Evolutionary conservation across 2,888 invertebrate species (phyloP), one percentile per base, ranked within the genome.

Genomic region (Pandemis corylana): DNA sequence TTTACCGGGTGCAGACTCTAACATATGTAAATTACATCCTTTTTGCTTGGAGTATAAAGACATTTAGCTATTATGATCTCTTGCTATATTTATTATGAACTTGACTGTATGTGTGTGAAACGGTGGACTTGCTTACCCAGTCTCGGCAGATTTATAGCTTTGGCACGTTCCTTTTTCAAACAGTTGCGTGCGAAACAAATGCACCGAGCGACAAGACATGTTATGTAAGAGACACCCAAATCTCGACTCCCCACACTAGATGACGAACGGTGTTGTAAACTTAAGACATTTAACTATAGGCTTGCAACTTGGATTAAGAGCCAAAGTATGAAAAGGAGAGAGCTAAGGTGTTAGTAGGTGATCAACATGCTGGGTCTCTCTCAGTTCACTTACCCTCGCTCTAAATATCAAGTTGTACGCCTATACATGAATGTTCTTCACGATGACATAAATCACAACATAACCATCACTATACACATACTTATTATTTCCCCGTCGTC

Each of bases 141-240:
- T 51, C 51, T 51, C n/a, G n/a, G 51, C n/a, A 13, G 51, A 51
- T n/a, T 13, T n/a, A 51, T 13, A n/a, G n/a, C 51, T 51, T 51
- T 51, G 6, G 7, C 5, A n/a, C n/a, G n/a, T 51, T 13, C n/a
- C 13, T 51, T 51, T 46, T 51, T 13, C 13, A 51, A 51, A 56
- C 56, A 56, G 56, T 56, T 56, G 56, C 51, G 51, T 51, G 51
- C 51, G 6, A n/a, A n/a, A 51, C 51, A 51, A 51, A 51, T 51
- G 51, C 51, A 51, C 51, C 5, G 51, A n/a, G 51, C 49, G 49
- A 51, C 51, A 51, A 51, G 13, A 51, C 51, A 51, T 51, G 51
- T 51, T 51, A 51, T 20, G 15, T 9, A 56, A 7, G 56, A 56
- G 56, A 56, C 56, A 20, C 5, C 56, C 20, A 56, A 56, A 7